Evolutionary conservation across 1,140 invertebrate species (phyloP).

Genomic region (Aphis craccivora): DNA sequence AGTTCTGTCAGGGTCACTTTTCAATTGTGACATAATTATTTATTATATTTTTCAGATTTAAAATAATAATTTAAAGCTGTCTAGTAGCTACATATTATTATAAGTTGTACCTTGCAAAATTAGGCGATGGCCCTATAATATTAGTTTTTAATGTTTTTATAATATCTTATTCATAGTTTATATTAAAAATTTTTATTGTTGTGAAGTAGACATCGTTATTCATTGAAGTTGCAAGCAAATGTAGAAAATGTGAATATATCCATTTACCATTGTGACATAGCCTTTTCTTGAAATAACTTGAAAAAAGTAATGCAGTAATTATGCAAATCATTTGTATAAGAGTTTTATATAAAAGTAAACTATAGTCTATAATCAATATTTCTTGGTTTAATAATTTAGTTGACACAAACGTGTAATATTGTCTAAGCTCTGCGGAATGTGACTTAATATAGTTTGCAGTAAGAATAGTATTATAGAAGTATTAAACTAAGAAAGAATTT

Average conservation of each 20-base stretch:
- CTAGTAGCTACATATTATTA: not conserved
- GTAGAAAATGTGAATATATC: not conserved
- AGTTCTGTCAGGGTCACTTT: too few species aligned
- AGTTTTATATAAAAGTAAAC: not conserved
- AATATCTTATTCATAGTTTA: not conserved
- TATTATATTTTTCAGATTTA: not conserved
- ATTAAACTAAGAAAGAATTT: too few species aligned
- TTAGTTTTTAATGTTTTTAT: not conserved
- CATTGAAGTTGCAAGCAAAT: not conserved
- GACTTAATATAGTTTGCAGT: not conserved
- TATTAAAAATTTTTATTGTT: not conserved
- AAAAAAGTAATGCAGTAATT: not conserved
- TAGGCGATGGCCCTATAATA: not conserved
- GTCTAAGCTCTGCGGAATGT: too few species aligned
- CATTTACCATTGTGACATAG: not conserved
- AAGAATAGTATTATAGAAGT: too few species aligned
- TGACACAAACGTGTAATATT: too few species aligned
- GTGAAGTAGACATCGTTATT: not conserved
- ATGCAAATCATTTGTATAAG: not conserved
- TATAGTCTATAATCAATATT: not conserved
- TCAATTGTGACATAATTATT: too few species aligned
- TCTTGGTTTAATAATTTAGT: too few species aligned
- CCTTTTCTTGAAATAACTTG: not conserved
- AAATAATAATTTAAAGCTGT: not conserved
- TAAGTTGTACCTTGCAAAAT: not conserved